A percentile compares a stretch with the other conserved stretches of the same genome.
Evolutionary conservation across 2,113 vertebrate genomes (phyloP).

Genomic region (Atherinomorus stipes): DNA sequence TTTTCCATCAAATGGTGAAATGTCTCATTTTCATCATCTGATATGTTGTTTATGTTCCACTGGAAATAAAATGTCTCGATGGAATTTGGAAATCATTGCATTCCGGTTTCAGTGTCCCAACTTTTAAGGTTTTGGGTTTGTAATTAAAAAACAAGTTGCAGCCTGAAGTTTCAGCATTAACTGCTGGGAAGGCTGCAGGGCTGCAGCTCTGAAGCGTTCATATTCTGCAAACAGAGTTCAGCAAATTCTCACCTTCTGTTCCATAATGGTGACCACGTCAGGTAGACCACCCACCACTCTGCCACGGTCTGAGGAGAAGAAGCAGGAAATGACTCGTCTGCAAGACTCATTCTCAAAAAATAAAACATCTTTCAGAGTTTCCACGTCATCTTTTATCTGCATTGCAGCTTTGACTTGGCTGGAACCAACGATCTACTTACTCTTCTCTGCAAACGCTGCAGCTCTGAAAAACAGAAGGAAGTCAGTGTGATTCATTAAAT

Average conservation of each 20-base stretch:
- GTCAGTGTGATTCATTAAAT: neutral
- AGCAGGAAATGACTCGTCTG: neutral
- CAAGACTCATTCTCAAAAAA: neutral
- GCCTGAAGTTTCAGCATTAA: neutral
- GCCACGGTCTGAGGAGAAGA: conserved; percentile 89
- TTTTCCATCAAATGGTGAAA: too few species aligned
- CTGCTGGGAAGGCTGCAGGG: conserved; percentile 11
- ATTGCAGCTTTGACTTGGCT: too few species aligned
- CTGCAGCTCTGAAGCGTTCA: neutral
- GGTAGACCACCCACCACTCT: conserved; percentile 95
- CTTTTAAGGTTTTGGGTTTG: too few species aligned
- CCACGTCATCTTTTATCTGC: neutral
- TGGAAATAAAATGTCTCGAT: too few species aligned
- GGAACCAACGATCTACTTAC: conserved; percentile 83
- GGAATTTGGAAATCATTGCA: too few species aligned
- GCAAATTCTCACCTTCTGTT: conserved; percentile 90
- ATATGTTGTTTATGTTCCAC: too few species aligned
- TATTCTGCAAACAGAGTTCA: neutral
- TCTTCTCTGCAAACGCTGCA: conserved; percentile 96
- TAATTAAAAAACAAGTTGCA: neutral
- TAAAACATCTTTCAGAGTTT: neutral
- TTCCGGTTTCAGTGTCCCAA: too few species aligned
- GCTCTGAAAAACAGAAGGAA: conserved; percentile 81
- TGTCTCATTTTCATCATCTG: too few species aligned
- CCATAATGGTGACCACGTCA: conserved; percentile 98